phyloP scores from a whole-genome alignment of 2,113 vertebrate species.

The Gallinago paraguaiae region DNA sequence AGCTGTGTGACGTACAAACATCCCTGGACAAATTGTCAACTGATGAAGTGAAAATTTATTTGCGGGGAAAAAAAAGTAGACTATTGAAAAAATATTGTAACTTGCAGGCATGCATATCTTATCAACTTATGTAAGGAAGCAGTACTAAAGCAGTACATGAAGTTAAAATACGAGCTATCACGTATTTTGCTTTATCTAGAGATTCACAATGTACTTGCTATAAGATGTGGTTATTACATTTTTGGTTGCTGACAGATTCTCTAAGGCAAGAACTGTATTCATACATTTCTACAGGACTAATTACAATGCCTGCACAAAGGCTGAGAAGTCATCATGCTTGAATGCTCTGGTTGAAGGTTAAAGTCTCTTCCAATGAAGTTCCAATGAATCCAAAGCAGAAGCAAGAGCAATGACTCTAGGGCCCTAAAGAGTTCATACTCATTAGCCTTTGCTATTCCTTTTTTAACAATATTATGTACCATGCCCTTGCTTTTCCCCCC shows the following conservation, averaged over 20 bases:
- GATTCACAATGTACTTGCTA: neutral
- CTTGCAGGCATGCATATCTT: neutral
- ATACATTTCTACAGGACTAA: neutral
- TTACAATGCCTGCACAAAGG: neutral
- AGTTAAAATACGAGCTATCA: fast-evolving
- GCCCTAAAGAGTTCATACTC: neutral
- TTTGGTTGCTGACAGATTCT: neutral
- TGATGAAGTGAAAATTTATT: neutral
- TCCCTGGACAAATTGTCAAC: neutral
- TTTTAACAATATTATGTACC: neutral
- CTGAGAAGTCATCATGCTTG: neutral
- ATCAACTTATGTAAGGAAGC: neutral
- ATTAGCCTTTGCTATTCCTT: neutral
- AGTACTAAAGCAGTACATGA: neutral
- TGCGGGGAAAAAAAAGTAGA: neutral
- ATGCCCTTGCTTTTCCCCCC: neutral
- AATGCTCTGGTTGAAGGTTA: neutral
- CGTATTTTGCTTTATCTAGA: neutral
- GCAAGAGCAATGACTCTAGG: neutral
- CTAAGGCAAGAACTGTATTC: neutral
- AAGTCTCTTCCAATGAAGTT: neutral
- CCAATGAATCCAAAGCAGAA: neutral
- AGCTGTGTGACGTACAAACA: neutral
- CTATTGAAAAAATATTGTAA: neutral
- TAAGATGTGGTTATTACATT: neutral